Percentiles rank a stretch among this genome's conserved stretches.
These are phyloP conservation scores for Zeugodacus cucurbitae DNA, from an alignment of 1,140 invertebrate genomes.

Conservation along the genomic window DNA sequence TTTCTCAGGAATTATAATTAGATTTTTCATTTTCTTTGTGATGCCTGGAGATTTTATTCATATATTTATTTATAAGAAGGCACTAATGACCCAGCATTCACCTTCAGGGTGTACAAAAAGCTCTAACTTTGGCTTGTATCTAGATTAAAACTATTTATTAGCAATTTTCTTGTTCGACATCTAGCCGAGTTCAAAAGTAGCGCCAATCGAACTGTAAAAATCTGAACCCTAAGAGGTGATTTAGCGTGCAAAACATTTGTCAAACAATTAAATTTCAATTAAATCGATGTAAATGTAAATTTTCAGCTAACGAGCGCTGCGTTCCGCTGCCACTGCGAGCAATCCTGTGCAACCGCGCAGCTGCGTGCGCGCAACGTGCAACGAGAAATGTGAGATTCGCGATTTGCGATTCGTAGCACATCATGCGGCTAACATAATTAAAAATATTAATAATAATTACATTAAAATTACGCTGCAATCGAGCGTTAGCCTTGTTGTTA, in stretches of 20 bases:
- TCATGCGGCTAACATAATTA: not conserved
- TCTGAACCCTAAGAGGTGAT: not conserved
- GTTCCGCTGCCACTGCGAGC: not conserved
- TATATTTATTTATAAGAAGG: too few relatives aligned
- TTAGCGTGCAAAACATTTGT: slow-evolving; percentile 5
- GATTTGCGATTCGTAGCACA: not conserved
- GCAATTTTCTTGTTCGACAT: not conserved
- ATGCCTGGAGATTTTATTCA: too few relatives aligned
- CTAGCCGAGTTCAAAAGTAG: not conserved
- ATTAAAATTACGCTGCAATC: not conserved
- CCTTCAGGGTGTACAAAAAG: too few relatives aligned
- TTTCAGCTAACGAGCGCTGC: not conserved
- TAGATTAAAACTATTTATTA: not conserved
- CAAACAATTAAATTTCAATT: slow-evolving; percentile 34
- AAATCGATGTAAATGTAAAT: slow-evolving; percentile 30
- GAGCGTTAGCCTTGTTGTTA: not conserved
- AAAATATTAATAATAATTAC: not conserved
- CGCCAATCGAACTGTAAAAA: not conserved
- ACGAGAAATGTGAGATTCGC: not conserved
- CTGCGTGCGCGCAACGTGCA: not conserved
- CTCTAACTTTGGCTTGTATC: not conserved
- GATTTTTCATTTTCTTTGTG: too few relatives aligned
- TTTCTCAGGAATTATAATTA: too few relatives aligned
- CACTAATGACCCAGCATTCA: too few relatives aligned
- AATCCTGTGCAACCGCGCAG: not conserved